phyloP scores from a whole-genome alignment of 2,888 invertebrate species.

The Rhaphigaster nebulosa region DNA sequence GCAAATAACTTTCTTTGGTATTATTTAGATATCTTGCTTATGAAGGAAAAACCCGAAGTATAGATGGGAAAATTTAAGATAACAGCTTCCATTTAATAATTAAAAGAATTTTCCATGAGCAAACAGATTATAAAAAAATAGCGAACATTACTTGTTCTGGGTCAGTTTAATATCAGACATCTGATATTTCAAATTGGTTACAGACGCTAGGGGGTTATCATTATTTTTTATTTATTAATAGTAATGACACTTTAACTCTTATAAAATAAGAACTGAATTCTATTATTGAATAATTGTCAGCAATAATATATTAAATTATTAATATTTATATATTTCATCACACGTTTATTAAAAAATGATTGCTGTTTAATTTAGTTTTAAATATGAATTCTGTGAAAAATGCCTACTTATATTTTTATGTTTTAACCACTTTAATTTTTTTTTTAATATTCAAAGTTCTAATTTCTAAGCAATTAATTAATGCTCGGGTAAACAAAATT shows the following conservation, averaged over 20 bases:
- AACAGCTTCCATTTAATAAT: not conserved
- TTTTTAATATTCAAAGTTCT: too few species aligned
- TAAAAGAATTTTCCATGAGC: not conserved
- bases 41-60: not conserved
- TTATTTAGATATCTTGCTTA: not conserved
- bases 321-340: too few species aligned
- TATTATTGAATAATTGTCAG: not conserved
- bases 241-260: not conserved
- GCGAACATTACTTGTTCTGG: not conserved
- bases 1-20: not conserved
- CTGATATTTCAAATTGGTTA: not conserved
- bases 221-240: conserved; percentile 13
- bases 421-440: too few species aligned
- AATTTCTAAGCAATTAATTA: too few species aligned
- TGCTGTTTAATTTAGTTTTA: too few species aligned
- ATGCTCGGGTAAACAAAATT: too few species aligned
- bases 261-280: not conserved
- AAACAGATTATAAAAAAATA: not conserved
- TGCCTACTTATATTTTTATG: too few species aligned
- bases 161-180: conserved; percentile 7
- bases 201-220: not conserved
- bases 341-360: too few species aligned
- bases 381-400: too few species aligned
- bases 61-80: not conserved
- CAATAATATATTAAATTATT: not conserved